Conservation (phyloP, 2,797 vertebrate genomes). For the Cyprinella venusta region DNA sequence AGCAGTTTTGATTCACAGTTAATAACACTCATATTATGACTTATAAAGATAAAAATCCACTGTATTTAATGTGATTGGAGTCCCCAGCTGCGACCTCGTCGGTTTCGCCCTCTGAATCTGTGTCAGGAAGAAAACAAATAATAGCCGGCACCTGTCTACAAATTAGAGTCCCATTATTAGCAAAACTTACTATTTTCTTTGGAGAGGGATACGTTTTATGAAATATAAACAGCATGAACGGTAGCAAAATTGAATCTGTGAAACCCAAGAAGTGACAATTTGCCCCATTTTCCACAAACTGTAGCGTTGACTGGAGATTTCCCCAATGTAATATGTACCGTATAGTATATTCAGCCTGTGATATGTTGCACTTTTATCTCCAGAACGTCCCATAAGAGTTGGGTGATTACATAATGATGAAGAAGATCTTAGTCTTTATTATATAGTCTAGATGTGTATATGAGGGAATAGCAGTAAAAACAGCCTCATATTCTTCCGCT, state of each 20-base stretch:
- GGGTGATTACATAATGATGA: background rate
- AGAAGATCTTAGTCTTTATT: background rate
- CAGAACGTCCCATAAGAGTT: constrained; percentile 11
- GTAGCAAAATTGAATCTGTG: background rate
- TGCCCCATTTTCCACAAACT: background rate
- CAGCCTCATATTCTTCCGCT: constrained; percentile 1
- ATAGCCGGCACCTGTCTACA: too few species aligned
- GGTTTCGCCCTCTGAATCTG: background rate
- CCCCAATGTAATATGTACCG: background rate
- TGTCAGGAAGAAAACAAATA: background rate
- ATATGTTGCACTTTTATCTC: background rate
- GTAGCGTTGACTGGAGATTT: background rate
- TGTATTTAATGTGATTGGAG: background rate
- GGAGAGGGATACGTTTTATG: background rate
- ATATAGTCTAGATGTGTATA: background rate
- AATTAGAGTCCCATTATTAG: background rate
- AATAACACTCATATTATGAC: background rate
- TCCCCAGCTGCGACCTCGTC: background rate
- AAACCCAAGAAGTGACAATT: background rate
- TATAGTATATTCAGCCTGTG: background rate
- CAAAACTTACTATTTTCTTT: background rate
- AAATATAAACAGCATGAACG: background rate
- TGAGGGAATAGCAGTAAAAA: constrained; percentile 21
- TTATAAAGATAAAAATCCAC: background rate
- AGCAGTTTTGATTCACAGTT: constrained; percentile 4